Conservation (phyloP, 1,140 invertebrate species). For the Megathymus violae region DNA sequence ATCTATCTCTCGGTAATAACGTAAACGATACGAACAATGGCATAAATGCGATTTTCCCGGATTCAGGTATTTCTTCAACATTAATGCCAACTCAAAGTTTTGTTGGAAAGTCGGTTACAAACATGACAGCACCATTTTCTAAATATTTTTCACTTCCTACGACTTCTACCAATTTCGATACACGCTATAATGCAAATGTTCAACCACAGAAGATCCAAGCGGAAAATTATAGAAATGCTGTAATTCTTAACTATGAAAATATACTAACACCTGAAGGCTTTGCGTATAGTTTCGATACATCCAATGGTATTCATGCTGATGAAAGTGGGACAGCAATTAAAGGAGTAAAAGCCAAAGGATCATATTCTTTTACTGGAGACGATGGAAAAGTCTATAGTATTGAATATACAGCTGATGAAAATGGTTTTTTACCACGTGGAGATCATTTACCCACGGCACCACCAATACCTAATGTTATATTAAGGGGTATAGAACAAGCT, state of each 20-base stretch:
- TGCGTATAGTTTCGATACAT: slow-evolving; percentile 85
- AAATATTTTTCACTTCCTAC: slow-evolving; percentile 10
- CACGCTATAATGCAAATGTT: slow-evolving; percentile 2
- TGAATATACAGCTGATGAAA: slow-evolving; percentile 87
- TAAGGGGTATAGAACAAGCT: slow-evolving; percentile 80
- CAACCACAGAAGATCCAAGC: slow-evolving; percentile 52
- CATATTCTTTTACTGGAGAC: slow-evolving; percentile 85
- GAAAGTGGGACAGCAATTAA: slow-evolving; percentile 83
- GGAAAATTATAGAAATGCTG: slow-evolving; percentile 57
- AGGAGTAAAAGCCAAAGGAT: slow-evolving; percentile 81
- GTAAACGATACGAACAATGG: no score
- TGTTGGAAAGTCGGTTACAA: not conserved
- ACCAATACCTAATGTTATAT: slow-evolving; percentile 80
- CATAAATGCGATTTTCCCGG: no score
- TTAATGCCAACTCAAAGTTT: not conserved
- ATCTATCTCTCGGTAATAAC: no score
- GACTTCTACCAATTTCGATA: not conserved
- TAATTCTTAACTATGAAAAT: slow-evolving; percentile 62
- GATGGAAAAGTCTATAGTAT: slow-evolving; percentile 86
- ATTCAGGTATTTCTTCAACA: not conserved
- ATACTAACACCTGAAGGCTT: slow-evolving; percentile 84
- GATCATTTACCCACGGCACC: slow-evolving; percentile 92
- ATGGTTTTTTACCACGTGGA: slow-evolving; percentile 85
- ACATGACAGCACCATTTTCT: not conserved
- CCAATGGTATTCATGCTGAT: slow-evolving; percentile 85